A percentile compares a stretch with the other conserved stretches of the same genome.
phyloP scores from a whole-genome alignment of 2,797 vertebrate species.

The Lagocephalus sceleratus region DNA sequence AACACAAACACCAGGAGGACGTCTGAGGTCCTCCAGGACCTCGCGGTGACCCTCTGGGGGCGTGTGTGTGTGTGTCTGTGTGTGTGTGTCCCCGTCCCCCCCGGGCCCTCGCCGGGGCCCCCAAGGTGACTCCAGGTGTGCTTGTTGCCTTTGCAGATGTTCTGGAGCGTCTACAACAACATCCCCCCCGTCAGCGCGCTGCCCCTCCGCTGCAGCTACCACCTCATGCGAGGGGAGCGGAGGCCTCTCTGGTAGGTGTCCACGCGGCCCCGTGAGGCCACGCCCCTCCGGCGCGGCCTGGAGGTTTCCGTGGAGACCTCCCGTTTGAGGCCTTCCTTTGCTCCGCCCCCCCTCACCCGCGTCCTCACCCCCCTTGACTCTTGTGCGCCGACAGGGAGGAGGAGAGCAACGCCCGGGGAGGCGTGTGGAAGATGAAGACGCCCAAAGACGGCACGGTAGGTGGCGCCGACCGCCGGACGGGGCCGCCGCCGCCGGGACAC shows the following conservation, averaged over 20 bases:
- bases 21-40: too few relatives aligned
- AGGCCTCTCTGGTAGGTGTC: slow-evolving; percentile 83
- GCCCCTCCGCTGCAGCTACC: slow-evolving; percentile 87
- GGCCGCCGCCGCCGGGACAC: too few relatives aligned
- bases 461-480: background rate
- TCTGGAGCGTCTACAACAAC: slow-evolving; percentile 96
- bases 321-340: too few relatives aligned
- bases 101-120: too few relatives aligned
- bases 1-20: too few relatives aligned
- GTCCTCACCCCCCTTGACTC: background rate
- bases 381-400: slow-evolving; percentile 81
- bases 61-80: too few relatives aligned
- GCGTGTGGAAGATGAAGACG: slow-evolving; percentile 92
- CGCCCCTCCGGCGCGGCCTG: too few relatives aligned
- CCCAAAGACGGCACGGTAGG: slow-evolving; percentile 87
- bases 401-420: slow-evolving; percentile 90
- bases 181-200: slow-evolving; percentile 84
- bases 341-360: too few relatives aligned
- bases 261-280: background rate
- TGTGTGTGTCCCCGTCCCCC: too few relatives aligned
- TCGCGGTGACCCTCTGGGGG: too few relatives aligned
- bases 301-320: too few relatives aligned
- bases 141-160: slow-evolving; percentile 71
- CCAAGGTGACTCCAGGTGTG: too few relatives aligned
- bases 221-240: slow-evolving; percentile 89